Evolutionary conservation across 1,140 invertebrate species (phyloP).

Genomic region (Zaprionus camerounensis): DNA sequence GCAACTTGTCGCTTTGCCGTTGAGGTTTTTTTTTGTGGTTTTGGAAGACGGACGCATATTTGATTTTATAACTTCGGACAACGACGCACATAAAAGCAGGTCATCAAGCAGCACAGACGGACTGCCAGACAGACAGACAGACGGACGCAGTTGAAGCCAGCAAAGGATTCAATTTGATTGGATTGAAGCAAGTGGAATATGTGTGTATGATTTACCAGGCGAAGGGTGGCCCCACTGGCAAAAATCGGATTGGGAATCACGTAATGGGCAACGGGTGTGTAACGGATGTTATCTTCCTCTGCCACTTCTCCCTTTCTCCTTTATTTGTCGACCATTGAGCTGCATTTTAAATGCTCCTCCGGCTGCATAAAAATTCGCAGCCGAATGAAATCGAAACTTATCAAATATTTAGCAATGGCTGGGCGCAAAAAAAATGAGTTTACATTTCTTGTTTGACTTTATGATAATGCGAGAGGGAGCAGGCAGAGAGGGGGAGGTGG

Average conservation of each 20-base stretch:
- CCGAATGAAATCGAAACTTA: constrained; percentile 82
- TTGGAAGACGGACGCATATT: constrained; percentile 60
- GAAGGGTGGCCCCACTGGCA: no score
- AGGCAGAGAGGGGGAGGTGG: background rate
- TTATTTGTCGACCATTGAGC: constrained; percentile 65
- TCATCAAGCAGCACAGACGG: constrained; percentile 57
- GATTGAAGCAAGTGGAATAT: constrained; percentile 62
- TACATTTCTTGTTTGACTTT: constrained; percentile 79
- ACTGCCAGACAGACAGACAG: constrained; percentile 18
- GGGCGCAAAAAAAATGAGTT: constrained; percentile 65
- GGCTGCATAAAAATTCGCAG: constrained; percentile 70
- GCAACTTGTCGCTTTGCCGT: constrained; percentile 66
- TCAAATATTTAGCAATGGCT: constrained; percentile 76
- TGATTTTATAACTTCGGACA: constrained; percentile 80
- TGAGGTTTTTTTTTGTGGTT: constrained; percentile 28
- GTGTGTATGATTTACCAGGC: constrained; percentile 64
- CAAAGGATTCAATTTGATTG: constrained; percentile 82
- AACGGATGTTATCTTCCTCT: constrained; percentile 61
- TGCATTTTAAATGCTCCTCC: constrained; percentile 79
- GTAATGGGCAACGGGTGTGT: constrained; percentile 60
- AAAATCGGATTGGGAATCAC: constrained; percentile 64
- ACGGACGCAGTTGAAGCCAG: background rate
- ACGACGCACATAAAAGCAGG: constrained; percentile 77
- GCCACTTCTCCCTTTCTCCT: background rate
- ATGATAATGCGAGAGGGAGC: constrained; percentile 70